Evolutionary conservation across 2,797 vertebrate genomes (phyloP).

Genomic region (Glyptemys insculpta): DNA sequence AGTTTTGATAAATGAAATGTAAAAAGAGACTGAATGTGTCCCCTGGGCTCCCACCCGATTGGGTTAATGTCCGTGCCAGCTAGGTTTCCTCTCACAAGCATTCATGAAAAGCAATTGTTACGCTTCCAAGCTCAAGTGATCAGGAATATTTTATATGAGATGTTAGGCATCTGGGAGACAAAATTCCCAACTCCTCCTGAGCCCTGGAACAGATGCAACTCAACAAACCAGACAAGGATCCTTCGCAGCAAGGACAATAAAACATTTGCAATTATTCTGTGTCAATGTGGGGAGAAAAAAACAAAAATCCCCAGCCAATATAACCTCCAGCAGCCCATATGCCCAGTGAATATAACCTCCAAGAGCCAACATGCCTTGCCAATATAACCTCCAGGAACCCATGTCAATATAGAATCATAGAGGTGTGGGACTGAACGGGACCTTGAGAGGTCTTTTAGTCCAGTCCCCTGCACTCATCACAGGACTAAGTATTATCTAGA

Average conservation of each 20-base stretch:
- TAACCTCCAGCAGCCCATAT: neutral
- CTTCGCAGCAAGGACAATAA: conserved; percentile 36
- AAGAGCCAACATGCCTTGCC: neutral
- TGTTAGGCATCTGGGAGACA: conserved; percentile 42
- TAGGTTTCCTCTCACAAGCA: neutral
- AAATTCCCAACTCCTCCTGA: neutral
- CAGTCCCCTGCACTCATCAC: neutral
- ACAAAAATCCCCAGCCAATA: neutral
- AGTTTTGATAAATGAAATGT: neutral
- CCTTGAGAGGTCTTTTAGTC: neutral
- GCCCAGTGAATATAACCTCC: neutral
- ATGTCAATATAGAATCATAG: neutral
- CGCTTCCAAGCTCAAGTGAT: conserved; percentile 43
- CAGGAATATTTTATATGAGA: conserved; percentile 30
- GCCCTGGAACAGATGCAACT: conserved; percentile 45
- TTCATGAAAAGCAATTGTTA: neutral
- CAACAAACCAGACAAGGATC: conserved; percentile 52
- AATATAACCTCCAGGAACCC: neutral
- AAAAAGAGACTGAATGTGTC: neutral
- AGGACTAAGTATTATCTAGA: neutral
- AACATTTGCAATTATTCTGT: neutral
- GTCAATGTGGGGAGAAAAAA: neutral
- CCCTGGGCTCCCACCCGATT: neutral
- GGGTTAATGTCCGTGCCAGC: neutral
- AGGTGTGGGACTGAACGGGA: neutral